phyloP scores from a whole-genome alignment of 2,113 vertebrate genomes.

The Laticauda laticaudata region DNA sequence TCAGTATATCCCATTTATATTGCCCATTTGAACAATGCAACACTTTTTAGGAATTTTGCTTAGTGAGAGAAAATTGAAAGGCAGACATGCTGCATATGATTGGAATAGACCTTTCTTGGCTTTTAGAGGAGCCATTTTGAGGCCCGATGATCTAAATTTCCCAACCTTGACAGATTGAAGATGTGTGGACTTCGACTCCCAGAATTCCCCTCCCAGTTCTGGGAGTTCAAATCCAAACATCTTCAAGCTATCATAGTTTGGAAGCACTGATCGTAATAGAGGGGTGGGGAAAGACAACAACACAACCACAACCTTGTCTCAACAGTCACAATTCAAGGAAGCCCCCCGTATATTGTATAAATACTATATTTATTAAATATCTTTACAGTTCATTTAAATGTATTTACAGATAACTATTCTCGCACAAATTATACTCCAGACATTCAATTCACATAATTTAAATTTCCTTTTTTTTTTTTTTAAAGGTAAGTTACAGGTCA shows the following conservation, averaged over 20 bases:
- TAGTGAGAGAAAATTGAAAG: neutral
- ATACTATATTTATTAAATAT: slow-evolving; percentile 98
- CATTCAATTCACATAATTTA: slow-evolving; percentile 76
- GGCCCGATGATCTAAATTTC: neutral
- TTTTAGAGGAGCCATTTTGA: neutral
- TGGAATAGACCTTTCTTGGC: neutral
- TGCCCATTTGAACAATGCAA: neutral
- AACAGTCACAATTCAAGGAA: slow-evolving; percentile 23
- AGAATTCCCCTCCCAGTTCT: neutral
- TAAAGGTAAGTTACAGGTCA: slow-evolving; percentile 68
- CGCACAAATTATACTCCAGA: slow-evolving; percentile 83
- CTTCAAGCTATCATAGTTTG: neutral
- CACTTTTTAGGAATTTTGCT: neutral
- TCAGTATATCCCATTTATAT: neutral
- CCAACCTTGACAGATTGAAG: neutral
- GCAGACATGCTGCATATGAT: neutral
- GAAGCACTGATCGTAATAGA: neutral
- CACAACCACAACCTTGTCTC: neutral
- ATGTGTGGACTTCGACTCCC: neutral
- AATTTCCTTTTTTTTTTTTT: slow-evolving; percentile 62
- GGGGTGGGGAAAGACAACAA: neutral
- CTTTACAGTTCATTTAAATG: slow-evolving; percentile 87
- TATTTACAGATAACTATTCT: slow-evolving; percentile 82
- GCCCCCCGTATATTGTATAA: slow-evolving; percentile 77
- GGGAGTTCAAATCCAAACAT: neutral